Evolutionary conservation across 1,140 invertebrate species (phyloP).

Genomic region (Aphaenogaster floridana): DNA sequence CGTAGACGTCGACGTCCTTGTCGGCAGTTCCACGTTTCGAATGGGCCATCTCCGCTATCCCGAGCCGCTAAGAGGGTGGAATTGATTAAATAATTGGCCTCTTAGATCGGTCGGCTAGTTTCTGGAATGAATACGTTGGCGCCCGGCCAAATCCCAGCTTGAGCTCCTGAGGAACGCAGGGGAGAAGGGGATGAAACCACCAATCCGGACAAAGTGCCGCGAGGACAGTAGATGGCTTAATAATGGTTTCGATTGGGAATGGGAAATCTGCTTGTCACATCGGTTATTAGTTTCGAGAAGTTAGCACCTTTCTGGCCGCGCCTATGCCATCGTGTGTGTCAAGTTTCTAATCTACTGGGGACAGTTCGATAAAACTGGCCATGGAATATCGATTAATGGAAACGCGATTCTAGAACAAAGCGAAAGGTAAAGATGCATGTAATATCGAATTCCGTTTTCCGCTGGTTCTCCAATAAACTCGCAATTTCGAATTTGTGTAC

Average conservation of each 20-base stretch:
- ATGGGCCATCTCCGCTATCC: constrained; percentile 75
- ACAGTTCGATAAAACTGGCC: constrained; percentile 33
- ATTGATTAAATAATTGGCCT: constrained; percentile 88
- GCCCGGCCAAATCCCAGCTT: constrained; percentile 78
- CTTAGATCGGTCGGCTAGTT: constrained; percentile 86
- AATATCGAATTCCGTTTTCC: constrained; percentile 10
- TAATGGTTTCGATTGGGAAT: constrained; percentile 85
- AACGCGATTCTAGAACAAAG: background rate
- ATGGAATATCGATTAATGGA: constrained; percentile 30
- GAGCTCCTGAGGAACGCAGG: constrained; percentile 64
- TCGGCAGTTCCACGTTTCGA: constrained; percentile 73
- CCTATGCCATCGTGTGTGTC: constrained; percentile 37
- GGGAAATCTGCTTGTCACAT: constrained; percentile 82
- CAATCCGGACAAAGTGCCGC: constrained; percentile 78
- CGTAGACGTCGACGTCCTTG: constrained; percentile 67
- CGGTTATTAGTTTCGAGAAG: constrained; percentile 63
- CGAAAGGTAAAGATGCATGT: background rate
- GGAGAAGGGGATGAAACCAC: constrained; percentile 76
- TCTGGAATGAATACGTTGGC: constrained; percentile 86
- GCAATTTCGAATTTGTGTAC: constrained; percentile 18
- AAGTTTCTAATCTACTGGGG: constrained; percentile 43
- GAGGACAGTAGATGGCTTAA: constrained; percentile 83
- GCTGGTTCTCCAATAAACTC: constrained; percentile 8
- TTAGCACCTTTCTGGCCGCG: constrained; percentile 48
- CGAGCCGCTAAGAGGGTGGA: constrained; percentile 85